phyloP scores from a whole-genome alignment of 2,797 vertebrate genomes.

The Anguilla megastoma region DNA sequence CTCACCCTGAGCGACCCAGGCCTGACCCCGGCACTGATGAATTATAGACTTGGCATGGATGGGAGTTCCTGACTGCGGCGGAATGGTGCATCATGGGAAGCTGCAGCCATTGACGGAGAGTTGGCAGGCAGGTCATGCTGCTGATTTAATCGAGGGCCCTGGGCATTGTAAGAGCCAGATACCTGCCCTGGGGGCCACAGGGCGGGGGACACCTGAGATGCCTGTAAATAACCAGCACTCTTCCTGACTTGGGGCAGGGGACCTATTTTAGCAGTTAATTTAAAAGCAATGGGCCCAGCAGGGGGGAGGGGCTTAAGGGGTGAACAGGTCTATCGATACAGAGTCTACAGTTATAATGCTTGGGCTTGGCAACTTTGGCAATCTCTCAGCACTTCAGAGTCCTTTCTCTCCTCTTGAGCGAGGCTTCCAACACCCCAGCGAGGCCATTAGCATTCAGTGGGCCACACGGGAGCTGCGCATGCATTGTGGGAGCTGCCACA shows the following conservation, averaged over 20 bases:
- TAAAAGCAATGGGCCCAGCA: not conserved
- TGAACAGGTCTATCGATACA: not conserved
- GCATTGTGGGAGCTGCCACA: constrained; percentile 64
- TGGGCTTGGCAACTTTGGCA: not conserved
- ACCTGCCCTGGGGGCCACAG: not conserved
- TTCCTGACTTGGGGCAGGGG: not conserved
- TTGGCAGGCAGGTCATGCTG: not conserved
- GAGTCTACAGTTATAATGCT: not conserved
- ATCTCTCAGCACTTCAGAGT: not conserved
- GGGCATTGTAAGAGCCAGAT: not conserved
- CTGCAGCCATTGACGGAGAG: not conserved
- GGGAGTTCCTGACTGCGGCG: not conserved
- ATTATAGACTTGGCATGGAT: not conserved
- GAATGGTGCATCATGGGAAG: not conserved
- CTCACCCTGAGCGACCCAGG: not conserved
- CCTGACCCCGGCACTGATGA: not conserved
- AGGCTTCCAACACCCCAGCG: constrained; percentile 37
- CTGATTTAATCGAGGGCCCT: not conserved
- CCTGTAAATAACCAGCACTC: not conserved
- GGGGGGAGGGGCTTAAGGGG: not conserved
- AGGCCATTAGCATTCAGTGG: constrained; percentile 70
- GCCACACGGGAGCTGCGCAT: constrained; percentile 55
- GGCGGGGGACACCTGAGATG: not conserved
- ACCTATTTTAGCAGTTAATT: not conserved
- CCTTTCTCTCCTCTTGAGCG: not conserved